Evolutionary conservation across 2,888 invertebrate species (phyloP).

Genomic region (Ormyrus rosae): DNA sequence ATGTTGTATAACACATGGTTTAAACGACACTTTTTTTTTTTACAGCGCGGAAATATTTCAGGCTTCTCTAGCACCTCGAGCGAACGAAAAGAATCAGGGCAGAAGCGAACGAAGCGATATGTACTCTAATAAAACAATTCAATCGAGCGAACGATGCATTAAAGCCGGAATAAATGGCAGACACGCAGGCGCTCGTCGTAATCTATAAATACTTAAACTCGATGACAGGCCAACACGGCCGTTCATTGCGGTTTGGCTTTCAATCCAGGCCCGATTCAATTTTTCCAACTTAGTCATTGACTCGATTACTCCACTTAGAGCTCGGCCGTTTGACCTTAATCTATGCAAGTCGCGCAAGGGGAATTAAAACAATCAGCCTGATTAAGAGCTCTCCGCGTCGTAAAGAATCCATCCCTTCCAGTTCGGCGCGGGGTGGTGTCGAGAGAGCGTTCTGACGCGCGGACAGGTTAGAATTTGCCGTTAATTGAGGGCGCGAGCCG

Average conservation of each 20-base stretch:
- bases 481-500: conserved; percentile 9
- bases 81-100: no score
- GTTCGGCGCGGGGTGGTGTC: neutral
- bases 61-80: no score
- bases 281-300: conserved; percentile 32
- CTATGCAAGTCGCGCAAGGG: conserved; percentile 20
- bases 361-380: conserved; percentile 47
- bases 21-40: no score
- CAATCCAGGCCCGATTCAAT: conserved; percentile 39
- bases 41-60: no score
- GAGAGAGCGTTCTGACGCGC: neutral
- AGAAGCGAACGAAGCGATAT: no score
- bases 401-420: neutral
- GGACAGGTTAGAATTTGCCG: conserved; percentile 21
- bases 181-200: neutral
- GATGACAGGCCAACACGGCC: neutral
- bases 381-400: conserved; percentile 32
- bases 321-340: conserved; percentile 44
- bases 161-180: no score
- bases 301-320: conserved; percentile 41
- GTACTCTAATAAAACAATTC: no score
- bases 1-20: no score
- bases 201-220: conserved; percentile 14
- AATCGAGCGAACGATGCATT: no score
- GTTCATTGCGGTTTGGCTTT: conserved; percentile 31